These are phyloP conservation scores for Gryon sp. DNA, from an alignment of 1,140 invertebrate genomes.

Conservation along the genomic window DNA sequence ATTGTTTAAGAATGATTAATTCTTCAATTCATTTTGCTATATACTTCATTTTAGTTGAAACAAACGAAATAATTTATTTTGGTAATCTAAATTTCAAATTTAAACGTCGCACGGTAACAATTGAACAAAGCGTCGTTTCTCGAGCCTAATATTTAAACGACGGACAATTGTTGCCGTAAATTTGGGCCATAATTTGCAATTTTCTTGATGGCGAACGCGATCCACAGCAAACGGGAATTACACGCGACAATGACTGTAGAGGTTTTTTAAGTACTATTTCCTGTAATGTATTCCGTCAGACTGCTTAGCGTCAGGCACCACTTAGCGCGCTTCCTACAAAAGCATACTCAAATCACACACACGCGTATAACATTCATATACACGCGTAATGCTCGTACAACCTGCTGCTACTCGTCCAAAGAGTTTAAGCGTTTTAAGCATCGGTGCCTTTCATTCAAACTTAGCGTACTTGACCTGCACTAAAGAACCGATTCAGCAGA, in stretches of 20 bases:
- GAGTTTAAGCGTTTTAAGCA: constrained; percentile 55
- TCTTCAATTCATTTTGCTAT: too few relatives aligned
- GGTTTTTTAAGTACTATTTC: constrained; percentile 72
- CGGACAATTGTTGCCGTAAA: constrained; percentile 20
- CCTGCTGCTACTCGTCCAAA: too few relatives aligned
- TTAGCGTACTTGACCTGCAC: constrained; percentile 20
- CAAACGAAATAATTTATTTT: too few relatives aligned
- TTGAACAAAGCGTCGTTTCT: background rate
- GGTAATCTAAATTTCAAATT: too few relatives aligned
- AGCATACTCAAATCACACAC: constrained; percentile 52
- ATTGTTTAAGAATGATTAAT: too few relatives aligned
- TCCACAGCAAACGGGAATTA: constrained; percentile 54
- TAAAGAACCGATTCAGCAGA: constrained; percentile 47
- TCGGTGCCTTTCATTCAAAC: constrained; percentile 40
- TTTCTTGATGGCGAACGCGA: constrained; percentile 26
- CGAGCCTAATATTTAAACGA: constrained; percentile 11
- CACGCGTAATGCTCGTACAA: too few relatives aligned
- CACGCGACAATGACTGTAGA: constrained; percentile 42
- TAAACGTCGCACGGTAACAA: background rate
- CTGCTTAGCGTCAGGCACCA: constrained; percentile 57
- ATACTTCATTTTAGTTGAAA: too few relatives aligned
- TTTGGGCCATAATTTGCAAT: constrained; percentile 35
- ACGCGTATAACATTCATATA: constrained; percentile 30
- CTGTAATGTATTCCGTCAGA: constrained; percentile 72
- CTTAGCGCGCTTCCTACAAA: constrained; percentile 47